A percentile compares a stretch with the other conserved stretches of the same genome.
phyloP scores from a whole-genome alignment of 1,140 invertebrate species.

The Sinella curviseta region DNA sequence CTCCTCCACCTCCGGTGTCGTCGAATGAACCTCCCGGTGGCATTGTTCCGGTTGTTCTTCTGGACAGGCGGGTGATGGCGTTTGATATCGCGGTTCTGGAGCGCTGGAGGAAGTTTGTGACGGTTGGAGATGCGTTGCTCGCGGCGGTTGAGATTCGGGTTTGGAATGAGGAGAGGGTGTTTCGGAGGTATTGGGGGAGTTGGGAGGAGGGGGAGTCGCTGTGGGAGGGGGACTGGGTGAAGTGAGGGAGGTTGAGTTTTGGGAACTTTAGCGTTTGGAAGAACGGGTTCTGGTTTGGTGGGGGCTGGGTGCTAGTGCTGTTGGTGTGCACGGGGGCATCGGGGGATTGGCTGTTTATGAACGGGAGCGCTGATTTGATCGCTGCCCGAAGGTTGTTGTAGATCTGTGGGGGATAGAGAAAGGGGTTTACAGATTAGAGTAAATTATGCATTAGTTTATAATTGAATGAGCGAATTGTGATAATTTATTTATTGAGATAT shows the following conservation, averaged over 20 bases:
- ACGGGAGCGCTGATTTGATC: neutral
- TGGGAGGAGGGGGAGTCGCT: too few relatives aligned
- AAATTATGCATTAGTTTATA: neutral
- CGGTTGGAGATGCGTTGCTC: neutral
- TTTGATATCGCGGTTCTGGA: too few relatives aligned
- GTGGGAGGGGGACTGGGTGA: neutral
- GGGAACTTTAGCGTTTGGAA: neutral
- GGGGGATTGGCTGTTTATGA: neutral
- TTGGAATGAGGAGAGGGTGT: neutral
- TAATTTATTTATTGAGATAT: too few relatives aligned
- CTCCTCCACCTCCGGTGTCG: neutral
- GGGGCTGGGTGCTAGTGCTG: neutral
- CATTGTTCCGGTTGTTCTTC: neutral
- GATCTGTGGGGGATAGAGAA: neutral
- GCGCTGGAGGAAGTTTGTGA: too few relatives aligned
- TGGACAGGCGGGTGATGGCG: too few relatives aligned
- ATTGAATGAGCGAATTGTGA: too few relatives aligned
- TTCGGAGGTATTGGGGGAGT: neutral
- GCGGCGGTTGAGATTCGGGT: neutral
- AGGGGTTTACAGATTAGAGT: neutral
- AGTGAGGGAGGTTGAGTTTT: neutral
- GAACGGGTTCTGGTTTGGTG: neutral
- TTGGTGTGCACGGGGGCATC: too few relatives aligned
- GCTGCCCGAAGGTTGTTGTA: neutral
- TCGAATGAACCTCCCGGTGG: neutral